These are phyloP conservation scores for Jacana jacana DNA, from an alignment of 2,113 vertebrate species.

Conservation along the genomic window DNA sequence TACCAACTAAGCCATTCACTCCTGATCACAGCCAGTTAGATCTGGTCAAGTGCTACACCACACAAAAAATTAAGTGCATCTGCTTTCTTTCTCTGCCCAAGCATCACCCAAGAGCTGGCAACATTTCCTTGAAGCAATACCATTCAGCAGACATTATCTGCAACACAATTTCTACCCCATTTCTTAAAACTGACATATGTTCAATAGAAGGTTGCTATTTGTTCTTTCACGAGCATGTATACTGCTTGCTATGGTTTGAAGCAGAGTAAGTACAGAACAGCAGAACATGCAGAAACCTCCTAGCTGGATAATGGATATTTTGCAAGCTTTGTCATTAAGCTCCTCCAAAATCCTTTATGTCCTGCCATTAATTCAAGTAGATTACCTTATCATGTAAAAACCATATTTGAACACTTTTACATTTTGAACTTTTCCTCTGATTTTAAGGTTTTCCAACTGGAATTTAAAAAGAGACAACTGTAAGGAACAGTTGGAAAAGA, in stretches of 20 bases:
- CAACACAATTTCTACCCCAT: background rate
- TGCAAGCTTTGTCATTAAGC: background rate
- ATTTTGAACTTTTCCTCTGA: background rate
- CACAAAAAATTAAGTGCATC: background rate
- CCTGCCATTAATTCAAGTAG: background rate
- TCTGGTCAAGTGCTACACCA: background rate
- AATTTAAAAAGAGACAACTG: background rate
- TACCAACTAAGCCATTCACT: background rate
- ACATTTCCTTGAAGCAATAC: background rate
- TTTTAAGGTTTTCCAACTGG: background rate
- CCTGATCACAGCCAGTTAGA: background rate
- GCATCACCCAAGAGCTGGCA: background rate
- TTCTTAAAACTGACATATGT: background rate
- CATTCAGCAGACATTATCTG: background rate
- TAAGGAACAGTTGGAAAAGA: background rate
- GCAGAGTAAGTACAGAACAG: background rate
- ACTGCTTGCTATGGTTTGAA: background rate
- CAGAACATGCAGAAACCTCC: background rate
- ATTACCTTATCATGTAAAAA: background rate
- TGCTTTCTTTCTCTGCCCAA: background rate
- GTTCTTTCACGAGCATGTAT: background rate
- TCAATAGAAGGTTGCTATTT: background rate
- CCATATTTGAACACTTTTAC: background rate
- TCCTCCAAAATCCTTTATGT: background rate
- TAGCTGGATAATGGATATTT: background rate